Percentiles rank a stretch among this genome's conserved stretches.
Conservation (phyloP, 2,797 vertebrate genomes). For the Eulemur mongoz region DNA sequence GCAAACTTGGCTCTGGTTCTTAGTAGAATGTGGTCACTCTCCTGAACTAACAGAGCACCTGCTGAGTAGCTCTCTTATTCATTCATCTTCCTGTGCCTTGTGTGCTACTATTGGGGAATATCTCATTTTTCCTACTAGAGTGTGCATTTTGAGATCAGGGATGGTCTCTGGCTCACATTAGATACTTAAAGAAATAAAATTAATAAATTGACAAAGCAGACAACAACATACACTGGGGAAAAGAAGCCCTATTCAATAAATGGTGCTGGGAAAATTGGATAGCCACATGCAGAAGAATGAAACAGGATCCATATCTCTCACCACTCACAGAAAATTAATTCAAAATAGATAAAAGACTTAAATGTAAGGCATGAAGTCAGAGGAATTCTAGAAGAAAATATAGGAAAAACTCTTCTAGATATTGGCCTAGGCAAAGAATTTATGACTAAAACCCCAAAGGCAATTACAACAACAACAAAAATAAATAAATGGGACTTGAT, state of each 20-base stretch:
- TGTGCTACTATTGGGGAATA: not conserved
- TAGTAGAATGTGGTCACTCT: not conserved
- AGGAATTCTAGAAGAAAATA: not conserved
- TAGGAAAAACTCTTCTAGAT: not conserved
- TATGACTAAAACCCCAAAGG: not conserved
- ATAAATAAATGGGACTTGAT: not conserved
- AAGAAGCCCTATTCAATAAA: not conserved
- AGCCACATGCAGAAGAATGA: not conserved
- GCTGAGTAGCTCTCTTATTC: not conserved
- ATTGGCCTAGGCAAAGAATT: not conserved
- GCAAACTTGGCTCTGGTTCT: not conserved
- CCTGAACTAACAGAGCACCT: not conserved
- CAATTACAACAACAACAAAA: not conserved
- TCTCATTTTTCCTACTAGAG: not conserved
- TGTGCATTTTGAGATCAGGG: not conserved
- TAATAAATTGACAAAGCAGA: not conserved
- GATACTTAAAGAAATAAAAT: not conserved
- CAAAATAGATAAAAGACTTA: not conserved
- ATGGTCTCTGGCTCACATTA: not conserved
- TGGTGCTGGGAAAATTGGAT: not conserved
- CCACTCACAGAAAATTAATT: not conserved
- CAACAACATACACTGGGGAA: not conserved
- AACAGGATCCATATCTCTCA: not conserved
- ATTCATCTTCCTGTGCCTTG: not conserved
- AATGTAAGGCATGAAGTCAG: not conserved